A percentile compares a stretch with the other conserved stretches of the same genome.
These are phyloP conservation scores for Drosophila mauritiana DNA, from an alignment of 1,140 invertebrate species.

Conservation along the genomic window DNA sequence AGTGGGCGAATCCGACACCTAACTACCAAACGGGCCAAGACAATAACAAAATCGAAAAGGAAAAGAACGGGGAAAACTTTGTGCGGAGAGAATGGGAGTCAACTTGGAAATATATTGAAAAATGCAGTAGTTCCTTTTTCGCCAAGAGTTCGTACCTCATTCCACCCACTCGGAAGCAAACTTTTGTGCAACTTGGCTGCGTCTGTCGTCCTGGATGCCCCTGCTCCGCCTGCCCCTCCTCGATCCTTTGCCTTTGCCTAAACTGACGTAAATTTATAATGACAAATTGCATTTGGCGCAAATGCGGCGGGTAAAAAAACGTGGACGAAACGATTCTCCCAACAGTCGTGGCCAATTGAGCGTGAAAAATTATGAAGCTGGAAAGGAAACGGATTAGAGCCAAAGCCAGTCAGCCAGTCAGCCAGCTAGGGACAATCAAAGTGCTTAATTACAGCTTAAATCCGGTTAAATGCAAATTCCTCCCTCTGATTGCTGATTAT, in stretches of 20 bases:
- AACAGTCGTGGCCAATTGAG: slow-evolving; percentile 64
- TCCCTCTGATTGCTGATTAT: slow-evolving; percentile 33
- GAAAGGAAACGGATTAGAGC: slow-evolving; percentile 23
- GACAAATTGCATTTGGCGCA: slow-evolving; percentile 81
- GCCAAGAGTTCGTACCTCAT: not conserved
- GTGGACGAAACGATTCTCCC: slow-evolving; percentile 18
- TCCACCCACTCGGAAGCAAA: slow-evolving; percentile 27
- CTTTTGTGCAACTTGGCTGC: slow-evolving; percentile 39
- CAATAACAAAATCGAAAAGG: slow-evolving; percentile 25
- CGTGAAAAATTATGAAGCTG: slow-evolving; percentile 80
- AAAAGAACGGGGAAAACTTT: slow-evolving; percentile 39
- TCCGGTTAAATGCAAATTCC: slow-evolving; percentile 67
- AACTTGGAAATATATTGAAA: slow-evolving; percentile 76
- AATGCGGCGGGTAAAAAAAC: slow-evolving; percentile 59
- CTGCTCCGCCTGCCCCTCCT: not conserved
- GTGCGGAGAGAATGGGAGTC: slow-evolving; percentile 35
- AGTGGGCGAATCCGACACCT: slow-evolving; percentile 31
- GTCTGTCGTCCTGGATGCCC: slow-evolving; percentile 2
- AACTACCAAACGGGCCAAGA: slow-evolving; percentile 24
- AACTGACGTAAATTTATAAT: slow-evolving; percentile 83
- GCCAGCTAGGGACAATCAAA: slow-evolving; percentile 48
- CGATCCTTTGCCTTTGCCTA: slow-evolving; percentile 64
- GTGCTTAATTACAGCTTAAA: slow-evolving; percentile 68
- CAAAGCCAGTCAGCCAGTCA: slow-evolving; percentile 16
- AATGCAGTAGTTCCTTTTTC: slow-evolving; percentile 57